These are phyloP conservation scores for Agonopterix arenella DNA, from an alignment of 2,888 invertebrate genomes.

Conservation along the genomic window DNA sequence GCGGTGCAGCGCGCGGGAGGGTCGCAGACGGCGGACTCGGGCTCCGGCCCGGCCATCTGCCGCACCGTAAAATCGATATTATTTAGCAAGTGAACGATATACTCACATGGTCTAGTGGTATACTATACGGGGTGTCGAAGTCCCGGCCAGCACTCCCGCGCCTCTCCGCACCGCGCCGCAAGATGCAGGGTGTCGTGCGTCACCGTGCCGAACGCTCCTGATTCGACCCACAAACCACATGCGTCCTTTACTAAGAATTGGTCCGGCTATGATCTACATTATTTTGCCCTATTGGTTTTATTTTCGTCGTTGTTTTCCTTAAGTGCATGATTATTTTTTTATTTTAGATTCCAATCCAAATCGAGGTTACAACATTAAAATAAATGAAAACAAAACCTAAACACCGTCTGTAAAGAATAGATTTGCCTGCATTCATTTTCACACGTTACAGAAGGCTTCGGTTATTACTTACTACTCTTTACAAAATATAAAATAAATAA, in stretches of 20 bases:
- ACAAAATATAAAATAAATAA: too few relatives aligned
- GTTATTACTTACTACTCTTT: too few relatives aligned
- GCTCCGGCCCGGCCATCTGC: slow-evolving; percentile 64
- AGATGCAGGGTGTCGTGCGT: not conserved
- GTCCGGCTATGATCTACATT: not conserved
- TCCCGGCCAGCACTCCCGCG: not conserved
- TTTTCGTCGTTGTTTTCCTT: too few relatives aligned
- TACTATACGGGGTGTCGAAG: not conserved
- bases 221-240: not conserved
- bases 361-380: too few relatives aligned
- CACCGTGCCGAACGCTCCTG: not conserved
- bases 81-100: slow-evolving; percentile 58
- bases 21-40: slow-evolving; percentile 46
- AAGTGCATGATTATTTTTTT: too few relatives aligned
- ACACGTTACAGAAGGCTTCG: too few relatives aligned
- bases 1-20: slow-evolving; percentile 46
- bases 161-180: not conserved
- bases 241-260: slow-evolving; percentile 1
- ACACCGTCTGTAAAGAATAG: too few relatives aligned
- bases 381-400: too few relatives aligned
- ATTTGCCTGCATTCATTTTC: too few relatives aligned
- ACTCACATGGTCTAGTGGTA: slow-evolving; percentile 23
- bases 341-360: too few relatives aligned
- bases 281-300: too few relatives aligned
- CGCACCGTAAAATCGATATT: slow-evolving; percentile 71